These are phyloP conservation scores for Anadara kagoshimensis DNA, from an alignment of 1,140 invertebrate species.

Conservation along the genomic window DNA sequence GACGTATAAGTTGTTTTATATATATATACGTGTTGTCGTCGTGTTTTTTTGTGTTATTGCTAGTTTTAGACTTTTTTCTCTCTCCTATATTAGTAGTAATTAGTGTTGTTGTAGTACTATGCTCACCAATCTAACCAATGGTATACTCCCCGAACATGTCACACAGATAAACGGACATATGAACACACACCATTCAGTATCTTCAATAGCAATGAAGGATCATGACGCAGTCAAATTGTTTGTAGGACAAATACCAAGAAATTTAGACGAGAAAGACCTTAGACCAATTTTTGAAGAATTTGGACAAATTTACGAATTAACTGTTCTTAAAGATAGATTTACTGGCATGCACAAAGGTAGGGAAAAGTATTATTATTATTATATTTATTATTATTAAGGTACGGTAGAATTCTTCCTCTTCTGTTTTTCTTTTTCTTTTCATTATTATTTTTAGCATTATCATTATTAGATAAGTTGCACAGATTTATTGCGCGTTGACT, in stretches of 20 bases:
- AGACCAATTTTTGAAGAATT: conserved; percentile 94
- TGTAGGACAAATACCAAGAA: conserved; percentile 93
- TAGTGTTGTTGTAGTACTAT: no score
- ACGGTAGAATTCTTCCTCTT: no score
- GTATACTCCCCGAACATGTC: neutral
- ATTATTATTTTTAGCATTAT: no score
- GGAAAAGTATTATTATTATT: conserved; percentile 36
- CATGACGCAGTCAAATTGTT: conserved; percentile 87
- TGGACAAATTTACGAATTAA: conserved; percentile 95
- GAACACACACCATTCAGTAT: neutral
- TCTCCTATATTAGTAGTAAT: no score
- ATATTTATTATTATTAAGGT: conserved; percentile 15
- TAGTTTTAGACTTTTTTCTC: no score
- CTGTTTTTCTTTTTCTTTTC: no score
- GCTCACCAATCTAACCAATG: neutral
- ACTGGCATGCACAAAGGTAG: conserved; percentile 95
- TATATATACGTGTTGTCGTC: no score
- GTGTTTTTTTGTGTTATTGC: no score
- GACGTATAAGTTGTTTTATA: no score
- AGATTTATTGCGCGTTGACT: no score
- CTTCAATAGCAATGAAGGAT: conserved; percentile 71
- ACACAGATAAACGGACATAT: neutral
- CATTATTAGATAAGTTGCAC: no score
- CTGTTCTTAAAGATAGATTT: conserved; percentile 87
- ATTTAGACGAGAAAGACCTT: conserved; percentile 91